Conservation (phyloP, 2,113 vertebrate genomes). For the Chamaetylas fuelleborni region DNA sequence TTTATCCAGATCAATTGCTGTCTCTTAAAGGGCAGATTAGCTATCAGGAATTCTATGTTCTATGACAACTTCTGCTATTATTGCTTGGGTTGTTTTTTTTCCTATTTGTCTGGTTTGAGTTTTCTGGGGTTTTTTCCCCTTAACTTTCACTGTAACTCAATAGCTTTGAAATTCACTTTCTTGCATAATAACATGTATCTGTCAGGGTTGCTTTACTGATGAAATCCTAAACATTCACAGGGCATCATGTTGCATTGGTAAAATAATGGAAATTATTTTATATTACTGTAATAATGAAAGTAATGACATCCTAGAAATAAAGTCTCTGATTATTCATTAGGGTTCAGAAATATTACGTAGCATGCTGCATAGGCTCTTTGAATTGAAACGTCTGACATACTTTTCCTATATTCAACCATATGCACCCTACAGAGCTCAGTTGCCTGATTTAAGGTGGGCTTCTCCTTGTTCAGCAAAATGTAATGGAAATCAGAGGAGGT, state of each 20-base stretch:
- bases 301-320: neutral
- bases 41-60: neutral
- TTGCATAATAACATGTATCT: neutral
- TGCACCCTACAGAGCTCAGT: neutral
- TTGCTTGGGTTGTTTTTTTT: neutral
- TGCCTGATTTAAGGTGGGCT: neutral
- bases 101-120: rapidly evolving
- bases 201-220: neutral
- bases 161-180: neutral
- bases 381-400: neutral
- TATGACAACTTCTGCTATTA: neutral
- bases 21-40: neutral
- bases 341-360: neutral
- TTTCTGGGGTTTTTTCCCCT: neutral
- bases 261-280: neutral
- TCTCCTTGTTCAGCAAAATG: neutral
- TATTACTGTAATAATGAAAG: neutral
- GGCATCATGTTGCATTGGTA: neutral
- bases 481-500: neutral
- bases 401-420: neutral
- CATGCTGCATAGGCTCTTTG: neutral
- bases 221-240: neutral
- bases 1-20: neutral
- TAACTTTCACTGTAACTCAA: neutral
- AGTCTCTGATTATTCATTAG: neutral